A percentile compares a stretch with the other conserved stretches of the same genome.
These are phyloP conservation scores for Notarius quadriscutis DNA, from an alignment of 2,113 vertebrate genomes.

Conservation along the genomic window DNA sequence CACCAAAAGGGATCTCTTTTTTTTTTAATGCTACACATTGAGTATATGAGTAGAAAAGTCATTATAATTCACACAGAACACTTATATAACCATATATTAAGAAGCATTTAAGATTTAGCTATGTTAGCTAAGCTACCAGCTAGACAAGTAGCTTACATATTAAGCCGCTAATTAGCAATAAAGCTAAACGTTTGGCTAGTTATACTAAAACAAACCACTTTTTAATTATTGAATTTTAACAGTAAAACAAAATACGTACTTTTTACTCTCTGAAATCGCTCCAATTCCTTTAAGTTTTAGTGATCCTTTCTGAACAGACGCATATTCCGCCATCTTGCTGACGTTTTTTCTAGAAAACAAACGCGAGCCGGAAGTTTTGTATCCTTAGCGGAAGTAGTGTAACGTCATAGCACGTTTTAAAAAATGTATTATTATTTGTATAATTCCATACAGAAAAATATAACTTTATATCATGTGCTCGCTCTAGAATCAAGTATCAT, in stretches of 20 bases:
- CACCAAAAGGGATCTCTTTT: neutral
- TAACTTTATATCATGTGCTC: neutral
- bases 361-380: neutral
- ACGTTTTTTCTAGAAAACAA: neutral
- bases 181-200: neutral
- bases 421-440: neutral
- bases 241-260: slow-evolving; percentile 57
- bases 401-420: no score
- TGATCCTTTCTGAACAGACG: slow-evolving; percentile 59
- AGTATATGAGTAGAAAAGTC: neutral
- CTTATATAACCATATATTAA: neutral
- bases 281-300: slow-evolving; percentile 71
- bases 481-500: neutral
- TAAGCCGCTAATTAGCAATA: neutral
- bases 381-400: neutral
- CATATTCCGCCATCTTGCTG: slow-evolving; percentile 71
- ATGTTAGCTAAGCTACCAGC: neutral
- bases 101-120: neutral
- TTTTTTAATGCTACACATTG: neutral
- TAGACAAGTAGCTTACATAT: neutral
- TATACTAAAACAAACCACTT: neutral
- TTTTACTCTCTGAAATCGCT: slow-evolving; percentile 67
- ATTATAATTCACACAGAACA: no score
- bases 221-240: neutral
- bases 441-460: neutral